Base-by-base conservation (phyloP, 1,140 invertebrate genomes). In the Drosophila micromelanica region DNA sequence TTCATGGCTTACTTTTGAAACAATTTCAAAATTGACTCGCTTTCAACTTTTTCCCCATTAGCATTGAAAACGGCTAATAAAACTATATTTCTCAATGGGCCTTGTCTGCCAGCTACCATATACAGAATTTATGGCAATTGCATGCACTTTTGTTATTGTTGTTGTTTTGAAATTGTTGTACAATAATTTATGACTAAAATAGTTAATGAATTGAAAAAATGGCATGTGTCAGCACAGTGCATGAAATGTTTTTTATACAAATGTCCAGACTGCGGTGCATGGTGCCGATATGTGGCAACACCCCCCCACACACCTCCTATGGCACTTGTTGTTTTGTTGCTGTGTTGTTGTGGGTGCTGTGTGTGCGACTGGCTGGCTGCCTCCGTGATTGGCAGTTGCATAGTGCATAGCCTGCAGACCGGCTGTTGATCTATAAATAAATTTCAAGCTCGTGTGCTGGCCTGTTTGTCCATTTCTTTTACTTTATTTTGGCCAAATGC, bases 181-280 rank as follows among this genome's bases (percentile, higher is more conserved):
- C 65, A 63, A 60, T 77, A 73, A 79, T 79, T 79, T 79, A 79
- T 79, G 74, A 40, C 76, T 79, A 77, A 79, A 79, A 79, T 67
- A 64, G 76, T 79, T 79, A 79, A 79, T 79, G 76, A 77, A 79
- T 77, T 79, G 76, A 73, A 79, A 79, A 77, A 79, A 77, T 52
- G 70, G 67, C 55, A 62, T 76, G 73, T 79, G 76, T 77, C 76
- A 79, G 76, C 74, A 73, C 20, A 67, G 73, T 57, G 42, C 43
- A 78, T 72, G 61, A 76, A 76, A 67, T 76, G 75, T 62, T 72
- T 76, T 78, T 78, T 75, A 52, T 57, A 56, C 71, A 77, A 74
- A 71, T 71, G 65, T 49, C 72, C 52, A 71, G 52, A 30, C 48
- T 70, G 64, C 46, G 71, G 64, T 71, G 54, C 43, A 60, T 78